These are phyloP conservation scores for Daboia siamensis DNA, from an alignment of 2,113 vertebrate genomes.

Conservation along the genomic window DNA sequence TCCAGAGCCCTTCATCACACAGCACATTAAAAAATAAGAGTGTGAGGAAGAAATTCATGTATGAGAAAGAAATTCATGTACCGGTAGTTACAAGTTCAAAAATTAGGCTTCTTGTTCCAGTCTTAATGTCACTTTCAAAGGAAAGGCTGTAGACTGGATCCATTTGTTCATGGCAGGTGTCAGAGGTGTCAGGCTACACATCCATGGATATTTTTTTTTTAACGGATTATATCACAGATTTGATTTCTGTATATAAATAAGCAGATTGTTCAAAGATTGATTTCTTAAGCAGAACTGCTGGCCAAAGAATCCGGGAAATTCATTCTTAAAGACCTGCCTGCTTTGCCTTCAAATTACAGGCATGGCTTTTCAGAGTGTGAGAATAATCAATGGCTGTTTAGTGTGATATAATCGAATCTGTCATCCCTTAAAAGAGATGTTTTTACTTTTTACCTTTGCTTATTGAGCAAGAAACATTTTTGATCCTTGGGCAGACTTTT, in stretches of 20 bases:
- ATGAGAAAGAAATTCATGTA: not conserved
- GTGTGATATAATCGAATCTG: not conserved
- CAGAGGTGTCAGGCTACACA: not conserved
- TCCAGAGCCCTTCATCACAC: not conserved
- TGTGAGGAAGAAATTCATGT: not conserved
- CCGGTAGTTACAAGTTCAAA: not conserved
- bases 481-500: not conserved
- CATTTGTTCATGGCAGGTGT: not conserved
- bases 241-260: not conserved
- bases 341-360: not conserved
- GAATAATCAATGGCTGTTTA: not conserved
- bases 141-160: not conserved
- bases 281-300: not conserved
- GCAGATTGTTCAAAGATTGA: not conserved
- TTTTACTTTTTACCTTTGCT: not conserved
- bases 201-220: not conserved
- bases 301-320: not conserved
- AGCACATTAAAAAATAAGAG: not conserved
- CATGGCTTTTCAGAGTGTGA: not conserved
- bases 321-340: not conserved
- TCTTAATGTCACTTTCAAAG: not conserved
- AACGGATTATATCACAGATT: not conserved
- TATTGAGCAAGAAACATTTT: not conserved
- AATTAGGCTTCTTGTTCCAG: not conserved
- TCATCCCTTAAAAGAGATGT: not conserved